Percentiles rank a stretch among this genome's conserved stretches.
These are phyloP conservation scores for Dolichallabes microphthalmus DNA, from an alignment of 2,113 vertebrate species.

Conservation along the genomic window DNA sequence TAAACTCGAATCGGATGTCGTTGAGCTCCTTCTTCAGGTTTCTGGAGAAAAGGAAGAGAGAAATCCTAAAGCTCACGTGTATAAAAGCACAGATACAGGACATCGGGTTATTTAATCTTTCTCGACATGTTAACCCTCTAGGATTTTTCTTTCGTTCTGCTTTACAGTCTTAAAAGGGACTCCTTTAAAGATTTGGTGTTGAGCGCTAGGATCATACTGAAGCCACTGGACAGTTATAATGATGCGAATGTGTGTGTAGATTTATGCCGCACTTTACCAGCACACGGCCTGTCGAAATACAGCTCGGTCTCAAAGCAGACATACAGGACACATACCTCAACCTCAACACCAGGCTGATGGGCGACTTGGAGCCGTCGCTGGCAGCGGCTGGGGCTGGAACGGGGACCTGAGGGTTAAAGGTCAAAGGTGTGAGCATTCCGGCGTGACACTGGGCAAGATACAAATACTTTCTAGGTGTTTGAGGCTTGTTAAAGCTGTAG, in stretches of 20 bases:
- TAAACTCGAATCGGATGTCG: conserved; percentile 97
- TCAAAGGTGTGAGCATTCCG: conserved; percentile 1
- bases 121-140: background rate
- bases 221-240: background rate
- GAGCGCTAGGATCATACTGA: background rate
- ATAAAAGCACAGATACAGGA: background rate
- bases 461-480: background rate
- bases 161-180: background rate
- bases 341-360: conserved; percentile 93
- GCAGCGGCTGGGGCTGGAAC: conserved; percentile 40
- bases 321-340: conserved; percentile 78
- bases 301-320: background rate
- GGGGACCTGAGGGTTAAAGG: conserved; percentile 60
- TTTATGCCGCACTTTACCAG: background rate
- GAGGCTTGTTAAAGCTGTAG: background rate
- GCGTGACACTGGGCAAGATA: background rate
- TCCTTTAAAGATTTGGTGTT: background rate
- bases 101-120: background rate
- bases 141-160: background rate
- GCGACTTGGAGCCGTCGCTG: conserved; percentile 73
- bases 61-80: background rate
- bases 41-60: conserved; percentile 65
- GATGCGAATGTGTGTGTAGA: background rate
- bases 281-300: background rate
- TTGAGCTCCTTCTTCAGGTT: conserved; percentile 98